Base-by-base conservation (phyloP, 2,888 invertebrate genomes). In the Dilophus febrilis region DNA sequence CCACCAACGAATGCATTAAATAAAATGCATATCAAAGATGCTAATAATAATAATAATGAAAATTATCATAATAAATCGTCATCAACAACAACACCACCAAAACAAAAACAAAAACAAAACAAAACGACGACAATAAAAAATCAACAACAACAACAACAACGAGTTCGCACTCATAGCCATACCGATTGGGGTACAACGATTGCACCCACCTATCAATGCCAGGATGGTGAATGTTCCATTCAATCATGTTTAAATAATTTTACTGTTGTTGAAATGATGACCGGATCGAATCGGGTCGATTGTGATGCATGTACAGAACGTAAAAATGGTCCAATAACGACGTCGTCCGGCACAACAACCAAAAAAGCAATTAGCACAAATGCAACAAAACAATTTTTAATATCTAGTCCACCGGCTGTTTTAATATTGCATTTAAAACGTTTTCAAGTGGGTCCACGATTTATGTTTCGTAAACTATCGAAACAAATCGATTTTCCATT, bases 341-440 rank as follows among this genome's bases (percentile, higher is more conserved):
- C 4, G 5, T 4, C 5, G 4, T 6, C 5, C 8, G 8, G 4
- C 4, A 4, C 22, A 8, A 22, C 5, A 4, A 71, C 73, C 41
- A 76, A 74, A 14, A 82, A 81, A 55, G 76, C 79, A 5, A 72
- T 86, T 1, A 77, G 80, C 57, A 83, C 84, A 1, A 78, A 82
- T 53, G 82, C 84, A 32, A 82, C 83, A 2, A 83, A 86, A 57
- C 81, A 86, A 49, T 75, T 86, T 59, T 68, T 94, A 30, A 79
- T 98, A 26, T 85, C 84, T 46, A 77, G 78, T 54, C 91, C 92
- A 18, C 97, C 97, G 1, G 84, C 91, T 4, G 81, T 97, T 39
- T 70, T 98, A 2, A 97, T 95, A 40, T 65, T 98, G 17, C 97
- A 98, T 57, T 64, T 98, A 46, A 98, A 98, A 64, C 67, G 97